Evolutionary conservation across 2,888 invertebrate genomes (phyloP), one percentile per base, ranked within the genome.

Genomic region (Cryptocephalus moraei): DNA sequence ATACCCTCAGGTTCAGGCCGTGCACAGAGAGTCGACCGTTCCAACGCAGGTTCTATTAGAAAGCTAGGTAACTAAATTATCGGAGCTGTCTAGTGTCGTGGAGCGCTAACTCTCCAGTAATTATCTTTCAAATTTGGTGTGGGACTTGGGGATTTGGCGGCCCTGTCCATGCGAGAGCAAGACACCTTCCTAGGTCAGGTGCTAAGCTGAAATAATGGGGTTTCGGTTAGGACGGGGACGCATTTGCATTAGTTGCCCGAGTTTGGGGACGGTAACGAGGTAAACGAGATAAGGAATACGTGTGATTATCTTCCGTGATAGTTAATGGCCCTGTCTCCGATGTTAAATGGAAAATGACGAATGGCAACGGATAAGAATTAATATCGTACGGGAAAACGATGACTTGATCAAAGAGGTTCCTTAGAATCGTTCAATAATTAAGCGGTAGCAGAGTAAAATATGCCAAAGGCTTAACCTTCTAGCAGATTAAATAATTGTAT

Each of bases 81-180:
- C 62, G 62, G 56, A 61, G 62, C 63, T 62, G 64, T 63, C 65
- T 62, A 58, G 62, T 62, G 60, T 62, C 65, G 59, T 62, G 62
- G 22, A 22, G 62, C 64, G 60, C 60, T 64, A 62, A 64, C 64
- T 66, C 62, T 58, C 60, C 61, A 60, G 65, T 67, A 69, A 68
- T 69, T 68, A 68, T 69, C 67, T 69, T 66, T 66, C 64, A 68
- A 68, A 69, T 70, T 69, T 63, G 69, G 62, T 64, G 58, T 56
- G 69, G 70, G 69, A 67, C 60, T 62, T 60, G 52, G 68, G 68
- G 68, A 69, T 55, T 59, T 57, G 47, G 45, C 49, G 46, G 44
- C 49, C 50, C 51, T 47, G 54, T 51, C 52, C 47, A 48, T 49
- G 48, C 47, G 48, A 10, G 40, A 42, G 32, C 31, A 42, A 42